Base-by-base conservation (phyloP, 2,797 vertebrate species). In the Xenopus petersii region DNA sequence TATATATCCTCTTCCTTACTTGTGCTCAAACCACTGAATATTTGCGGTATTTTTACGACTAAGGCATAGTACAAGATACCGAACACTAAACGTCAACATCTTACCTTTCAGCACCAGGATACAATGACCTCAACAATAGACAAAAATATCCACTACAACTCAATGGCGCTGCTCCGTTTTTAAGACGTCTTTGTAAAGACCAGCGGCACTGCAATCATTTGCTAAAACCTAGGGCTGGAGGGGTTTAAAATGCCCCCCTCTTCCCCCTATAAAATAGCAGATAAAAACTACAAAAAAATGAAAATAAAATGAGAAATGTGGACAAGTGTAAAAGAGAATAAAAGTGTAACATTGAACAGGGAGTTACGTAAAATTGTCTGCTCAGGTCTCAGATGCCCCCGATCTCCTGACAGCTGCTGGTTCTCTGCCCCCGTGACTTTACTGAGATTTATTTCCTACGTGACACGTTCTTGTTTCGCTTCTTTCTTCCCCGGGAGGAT, bases 331-430 rank as follows among this genome's bases (percentile, higher is more conserved):
- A 93, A 95, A 94, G 94, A 95, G 90, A 92, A 94, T 94, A 93
- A 89, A 91, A 94, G 90, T 90, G 93, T 90, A 84, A 93, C 92
- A 93, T 89, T 90, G 90, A 91, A 89, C 88, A 91, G 90, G 91
- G 94, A 91, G 93, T 90, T 91, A 92, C 85, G 89, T 93, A 87
- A 92, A 93, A 92, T 89, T 89, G 92, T 92, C 92, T 91, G 81
- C 84, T 85, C 17, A 76, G 82, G 82, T 83, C 13, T 83, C 80
- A 75, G 74, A 77, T 26, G 77, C 87, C 83, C 82, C 77, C 85
- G 79, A 85, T 84, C 85, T 87, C 87, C 86, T 87, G 88, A 86
- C 89, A 42, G 36, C 36, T 88, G 86, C 83, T 86, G 86, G 86
- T 88, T 88, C 87, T 88, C 80, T 87, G 83, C 86, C 80, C 86